These are phyloP conservation scores for Echinops telfairi DNA, from an alignment of 2,113 vertebrate genomes.

Conservation along the genomic window DNA sequence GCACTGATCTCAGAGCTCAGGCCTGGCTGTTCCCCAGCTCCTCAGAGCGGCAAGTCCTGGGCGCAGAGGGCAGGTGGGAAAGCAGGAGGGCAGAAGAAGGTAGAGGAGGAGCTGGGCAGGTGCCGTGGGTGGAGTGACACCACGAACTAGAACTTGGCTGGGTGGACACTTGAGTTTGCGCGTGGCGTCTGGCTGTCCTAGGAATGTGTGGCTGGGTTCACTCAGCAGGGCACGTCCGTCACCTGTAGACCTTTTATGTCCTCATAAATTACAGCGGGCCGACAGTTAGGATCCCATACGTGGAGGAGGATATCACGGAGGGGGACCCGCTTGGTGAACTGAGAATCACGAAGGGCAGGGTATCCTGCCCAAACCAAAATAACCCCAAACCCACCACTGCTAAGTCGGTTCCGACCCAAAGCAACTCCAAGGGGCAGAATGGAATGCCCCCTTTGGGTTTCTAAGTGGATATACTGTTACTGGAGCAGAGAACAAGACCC, in stretches of 20 bases:
- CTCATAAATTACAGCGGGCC: background rate
- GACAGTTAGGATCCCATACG: background rate
- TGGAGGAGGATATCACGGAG: background rate
- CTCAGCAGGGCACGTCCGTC: background rate
- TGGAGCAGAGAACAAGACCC: no score
- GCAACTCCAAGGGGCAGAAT: no score
- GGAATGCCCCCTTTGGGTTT: no score
- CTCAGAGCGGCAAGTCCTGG: background rate
- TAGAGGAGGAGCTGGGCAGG: background rate
- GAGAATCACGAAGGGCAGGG: background rate
- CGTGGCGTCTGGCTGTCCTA: background rate
- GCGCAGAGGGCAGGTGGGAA: background rate
- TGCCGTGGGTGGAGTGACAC: background rate
- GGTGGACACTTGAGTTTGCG: background rate
- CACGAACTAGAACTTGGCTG: background rate
- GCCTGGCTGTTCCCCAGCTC: background rate
- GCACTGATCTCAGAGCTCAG: background rate
- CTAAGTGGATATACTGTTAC: no score
- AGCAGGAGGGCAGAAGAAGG: background rate
- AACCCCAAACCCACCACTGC: no score
- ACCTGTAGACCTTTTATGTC: constrained; percentile 1
- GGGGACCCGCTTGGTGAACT: background rate
- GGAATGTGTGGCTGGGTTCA: background rate
- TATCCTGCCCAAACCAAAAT: background rate
- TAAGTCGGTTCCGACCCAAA: no score